Evolutionary conservation across 1,140 invertebrate species (phyloP).

Genomic region (Orussus abietinus): DNA sequence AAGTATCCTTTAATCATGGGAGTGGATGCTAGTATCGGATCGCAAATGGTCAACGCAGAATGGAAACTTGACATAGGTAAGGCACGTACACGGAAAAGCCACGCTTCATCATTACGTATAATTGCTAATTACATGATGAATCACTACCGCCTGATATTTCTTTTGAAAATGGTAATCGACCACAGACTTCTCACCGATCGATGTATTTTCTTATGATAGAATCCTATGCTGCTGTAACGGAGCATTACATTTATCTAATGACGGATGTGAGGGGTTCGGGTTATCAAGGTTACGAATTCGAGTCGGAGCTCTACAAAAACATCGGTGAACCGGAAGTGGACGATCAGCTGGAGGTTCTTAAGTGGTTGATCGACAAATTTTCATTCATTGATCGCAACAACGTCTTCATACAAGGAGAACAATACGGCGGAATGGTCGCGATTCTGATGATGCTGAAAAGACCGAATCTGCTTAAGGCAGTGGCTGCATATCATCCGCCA

Average conservation of each 20-base stretch:
- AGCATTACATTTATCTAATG: neutral
- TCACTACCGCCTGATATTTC: too few species aligned
- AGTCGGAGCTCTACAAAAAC: neutral
- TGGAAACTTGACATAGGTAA: neutral
- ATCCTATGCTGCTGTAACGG: neutral
- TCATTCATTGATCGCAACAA: neutral
- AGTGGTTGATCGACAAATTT: neutral
- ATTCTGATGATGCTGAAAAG: neutral
- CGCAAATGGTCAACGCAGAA: neutral
- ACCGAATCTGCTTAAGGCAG: neutral
- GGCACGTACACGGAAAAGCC: too few species aligned
- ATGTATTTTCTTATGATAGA: neutral
- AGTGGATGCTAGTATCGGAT: neutral
- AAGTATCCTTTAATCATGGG: neutral
- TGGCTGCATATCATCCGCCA: neutral
- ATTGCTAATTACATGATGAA: too few species aligned
- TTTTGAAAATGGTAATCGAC: too few species aligned
- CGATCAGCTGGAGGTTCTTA: neutral
- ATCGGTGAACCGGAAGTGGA: neutral
- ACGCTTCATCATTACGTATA: too few species aligned
- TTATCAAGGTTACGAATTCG: neutral
- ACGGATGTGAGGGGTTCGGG: neutral
- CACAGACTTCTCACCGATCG: too few species aligned
- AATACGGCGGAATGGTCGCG: neutral
- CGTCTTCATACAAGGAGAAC: neutral